A percentile compares a stretch with the other conserved stretches of the same genome.
Conservation (phyloP, 2,797 vertebrate genomes). For the Cheirogaleus major region DNA sequence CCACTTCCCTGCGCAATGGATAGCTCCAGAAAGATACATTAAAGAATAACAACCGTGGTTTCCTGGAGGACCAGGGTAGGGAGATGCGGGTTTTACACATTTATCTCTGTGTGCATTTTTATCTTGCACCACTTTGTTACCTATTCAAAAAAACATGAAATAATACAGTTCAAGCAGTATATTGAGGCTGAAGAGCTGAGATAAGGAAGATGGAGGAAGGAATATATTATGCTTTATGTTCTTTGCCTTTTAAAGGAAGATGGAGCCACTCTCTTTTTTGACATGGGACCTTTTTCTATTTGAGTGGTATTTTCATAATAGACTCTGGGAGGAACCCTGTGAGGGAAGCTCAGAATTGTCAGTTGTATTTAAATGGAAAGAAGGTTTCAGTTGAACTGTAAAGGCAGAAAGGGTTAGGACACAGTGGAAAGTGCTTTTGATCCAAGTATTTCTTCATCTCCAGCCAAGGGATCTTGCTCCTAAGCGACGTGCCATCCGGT, state of each 20-base stretch:
- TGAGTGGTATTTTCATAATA: neutral
- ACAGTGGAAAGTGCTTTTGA: neutral
- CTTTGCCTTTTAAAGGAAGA: neutral
- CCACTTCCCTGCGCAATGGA: accelerated
- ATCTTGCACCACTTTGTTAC: neutral
- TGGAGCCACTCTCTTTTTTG: neutral
- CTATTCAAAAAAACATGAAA: neutral
- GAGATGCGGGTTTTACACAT: neutral
- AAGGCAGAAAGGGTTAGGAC: neutral
- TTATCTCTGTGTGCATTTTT: neutral
- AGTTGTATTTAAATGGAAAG: neutral
- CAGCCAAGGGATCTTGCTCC: accelerated
- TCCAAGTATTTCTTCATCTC: neutral
- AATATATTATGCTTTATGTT: neutral
- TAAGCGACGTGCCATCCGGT: neutral
- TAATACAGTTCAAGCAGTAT: neutral
- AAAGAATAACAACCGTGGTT: accelerated
- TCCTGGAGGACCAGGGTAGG: too few relatives aligned
- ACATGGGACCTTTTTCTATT: neutral
- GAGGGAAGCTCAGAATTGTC: neutral
- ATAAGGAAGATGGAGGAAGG: neutral
- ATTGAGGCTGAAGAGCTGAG: neutral
- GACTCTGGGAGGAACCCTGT: neutral
- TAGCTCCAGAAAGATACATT: neutral
- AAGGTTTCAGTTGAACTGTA: neutral